Conservation (phyloP, 1,140 invertebrate species). For the Drosophila bocqueti region DNA sequence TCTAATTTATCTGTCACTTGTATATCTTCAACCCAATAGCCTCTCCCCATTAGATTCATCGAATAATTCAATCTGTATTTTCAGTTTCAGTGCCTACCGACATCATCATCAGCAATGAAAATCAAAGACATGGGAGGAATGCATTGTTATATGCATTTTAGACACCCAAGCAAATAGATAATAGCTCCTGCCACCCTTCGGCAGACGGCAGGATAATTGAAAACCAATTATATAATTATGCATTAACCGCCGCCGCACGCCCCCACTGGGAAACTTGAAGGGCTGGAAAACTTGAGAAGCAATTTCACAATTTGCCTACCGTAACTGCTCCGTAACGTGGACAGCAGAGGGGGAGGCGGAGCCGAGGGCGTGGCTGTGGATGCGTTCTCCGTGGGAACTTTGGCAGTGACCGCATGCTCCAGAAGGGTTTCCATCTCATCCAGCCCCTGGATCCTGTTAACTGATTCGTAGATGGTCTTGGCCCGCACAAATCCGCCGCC, state of each 20-base stretch:
- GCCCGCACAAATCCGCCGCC: slow-evolving; percentile 44
- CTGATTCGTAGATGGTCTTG: slow-evolving; percentile 39
- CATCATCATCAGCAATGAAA: neutral
- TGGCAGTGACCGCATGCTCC: slow-evolving; percentile 10
- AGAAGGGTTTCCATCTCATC: slow-evolving; percentile 6
- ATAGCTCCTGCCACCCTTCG: slow-evolving; percentile 2
- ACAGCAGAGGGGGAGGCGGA: neutral
- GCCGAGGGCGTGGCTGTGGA: slow-evolving; percentile 23
- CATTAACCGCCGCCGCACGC: slow-evolving; percentile 21
- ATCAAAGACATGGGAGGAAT: neutral
- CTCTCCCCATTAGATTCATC: neutral
- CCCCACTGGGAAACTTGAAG: neutral
- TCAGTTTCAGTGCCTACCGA: neutral
- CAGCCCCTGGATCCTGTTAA: slow-evolving; percentile 30
- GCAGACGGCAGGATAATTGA: slow-evolving; percentile 33
- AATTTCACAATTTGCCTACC: slow-evolving; percentile 49
- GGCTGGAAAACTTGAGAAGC: neutral
- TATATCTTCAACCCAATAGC: neutral
- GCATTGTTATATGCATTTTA: neutral
- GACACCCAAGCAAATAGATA: neutral
- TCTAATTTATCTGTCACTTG: neutral
- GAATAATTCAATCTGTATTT: no score
- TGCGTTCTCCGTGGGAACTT: slow-evolving; percentile 10
- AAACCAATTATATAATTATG: slow-evolving; percentile 52
- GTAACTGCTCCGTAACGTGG: slow-evolving; percentile 32